Evolutionary conservation across 2,113 vertebrate genomes (phyloP), one percentile per base, ranked within the genome.

Genomic region (Calcarius ornatus): DNA sequence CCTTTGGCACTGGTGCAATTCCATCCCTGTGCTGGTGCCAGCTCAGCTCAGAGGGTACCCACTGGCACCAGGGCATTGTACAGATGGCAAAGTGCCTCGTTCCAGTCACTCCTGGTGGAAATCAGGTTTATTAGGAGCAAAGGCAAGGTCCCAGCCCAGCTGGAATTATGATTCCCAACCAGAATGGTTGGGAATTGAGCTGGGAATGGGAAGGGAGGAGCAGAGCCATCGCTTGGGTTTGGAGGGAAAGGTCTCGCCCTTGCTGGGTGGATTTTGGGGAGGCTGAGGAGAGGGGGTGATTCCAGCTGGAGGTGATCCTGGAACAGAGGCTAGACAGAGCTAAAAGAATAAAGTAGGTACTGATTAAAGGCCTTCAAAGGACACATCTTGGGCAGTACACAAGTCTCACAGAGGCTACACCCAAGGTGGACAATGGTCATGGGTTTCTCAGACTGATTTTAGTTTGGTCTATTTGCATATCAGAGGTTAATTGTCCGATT

Each of bases 201-300:
- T 12, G 10, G 69, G 68, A 42, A 40, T 16, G 37, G 73, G 54
- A 42, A 84, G 42, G 40, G 54, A 80, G 59, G 35, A 82, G 37
- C 0, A 0, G 50, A 40, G 20, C 1, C 0, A 0, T 37, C 0
- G 0, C 48, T 81, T 45, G 47, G 61, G 22, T 27, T 17, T 4
- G 42, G 27, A 59, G 40, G 43, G 56, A 66, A 61, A 57, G 23
- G 9, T 10, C 25, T 82, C 0, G 0, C 12, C n/a, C 24, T 37
- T 80, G 40, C n/a, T 2, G 1, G 33, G 25, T 1, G 5, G 59
- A 5, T 37, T 59, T 90, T 37, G 51, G 64, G 30, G 12, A 48
- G 66, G 30, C 6, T 57, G 48, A 16, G 27, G 23, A 28, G 51
- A 88, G 53, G 16, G 66, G 25, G 3, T 69, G 7, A 31, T 43